phyloP scores from a whole-genome alignment of 2,888 invertebrate genomes.

The Apodemia zela region DNA sequence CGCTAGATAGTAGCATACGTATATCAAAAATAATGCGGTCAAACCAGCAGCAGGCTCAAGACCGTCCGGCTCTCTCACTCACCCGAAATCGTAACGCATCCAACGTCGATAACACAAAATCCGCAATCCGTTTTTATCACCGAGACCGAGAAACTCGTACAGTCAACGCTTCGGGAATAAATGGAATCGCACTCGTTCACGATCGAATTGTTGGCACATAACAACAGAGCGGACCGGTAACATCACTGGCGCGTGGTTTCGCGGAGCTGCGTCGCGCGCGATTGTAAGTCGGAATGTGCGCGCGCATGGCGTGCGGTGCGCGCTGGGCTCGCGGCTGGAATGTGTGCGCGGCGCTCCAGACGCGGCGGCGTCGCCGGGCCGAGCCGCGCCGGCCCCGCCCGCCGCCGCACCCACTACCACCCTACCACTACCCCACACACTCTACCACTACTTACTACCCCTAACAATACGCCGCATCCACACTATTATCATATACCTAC shows the following conservation, averaged over 20 bases:
- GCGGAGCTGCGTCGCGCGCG: slow-evolving; percentile 55
- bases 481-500: too few relatives aligned
- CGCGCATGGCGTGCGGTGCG: slow-evolving; percentile 57
- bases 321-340: slow-evolving; percentile 52
- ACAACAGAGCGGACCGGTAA: slow-evolving; percentile 62
- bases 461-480: neutral
- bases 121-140: slow-evolving; percentile 62
- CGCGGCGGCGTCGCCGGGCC: slow-evolving; percentile 33
- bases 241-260: slow-evolving; percentile 65
- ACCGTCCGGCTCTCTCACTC: slow-evolving; percentile 75
- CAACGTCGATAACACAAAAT: slow-evolving; percentile 70
- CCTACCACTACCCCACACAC: slow-evolving; percentile 37
- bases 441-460: slow-evolving; percentile 32
- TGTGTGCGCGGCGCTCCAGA: slow-evolving; percentile 29
- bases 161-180: slow-evolving; percentile 70
- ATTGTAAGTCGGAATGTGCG: slow-evolving; percentile 53
- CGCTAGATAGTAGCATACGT: slow-evolving; percentile 75
- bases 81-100: slow-evolving; percentile 79
- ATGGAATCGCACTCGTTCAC: slow-evolving; percentile 67
- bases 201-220: slow-evolving; percentile 63
- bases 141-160: slow-evolving; percentile 42
- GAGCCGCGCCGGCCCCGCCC: slow-evolving; percentile 36
- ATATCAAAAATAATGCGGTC: slow-evolving; percentile 80
- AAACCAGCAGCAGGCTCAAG: slow-evolving; percentile 74
- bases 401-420: slow-evolving; percentile 37